Base-by-base conservation (phyloP, 2,113 vertebrate species). In the Ailurus styani region DNA sequence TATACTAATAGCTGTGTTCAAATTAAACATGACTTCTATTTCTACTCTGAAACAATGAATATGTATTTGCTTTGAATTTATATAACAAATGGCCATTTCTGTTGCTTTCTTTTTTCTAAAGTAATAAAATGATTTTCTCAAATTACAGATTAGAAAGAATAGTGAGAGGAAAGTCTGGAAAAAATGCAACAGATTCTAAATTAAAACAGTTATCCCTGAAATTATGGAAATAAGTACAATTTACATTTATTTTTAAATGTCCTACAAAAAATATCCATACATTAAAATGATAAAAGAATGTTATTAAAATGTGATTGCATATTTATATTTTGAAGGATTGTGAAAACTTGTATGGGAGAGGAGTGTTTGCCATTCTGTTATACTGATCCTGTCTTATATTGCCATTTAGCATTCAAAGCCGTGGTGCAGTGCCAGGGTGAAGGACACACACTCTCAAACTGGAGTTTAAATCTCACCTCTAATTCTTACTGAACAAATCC, bases 241-340 rank as follows among this genome's bases (percentile, higher is more conserved):
- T 40, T 88, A 60, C 45, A 68, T 70, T 90, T 84, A 57, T 37
- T 77, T 95, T 77, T 70, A 73, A 90, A 47, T 95, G 14, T 37
- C 88, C 9, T 95, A 75, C 27, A 97, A 57, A 93, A 29, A 77
- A 77, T 14, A 29, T 8, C n/a, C 14, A 55, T 52, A 21, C 1
- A 27, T 73, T 86, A 64, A n/a, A 42, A 50, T 62, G 29, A 52
- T 77, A 60, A 68, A 79, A 88, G 1, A 78, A 66, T 27, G 13
- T 17, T 86, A 45, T 50, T 37, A 31, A 7, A 34, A 68, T 66
- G 8, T 68, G 13, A 70, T 25, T 95, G 4, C 5, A 83, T 92
- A 90, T 62, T 86, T 87, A 64, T 45, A 72, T 68, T 85, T 6
- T 64, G 62, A 68, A 82, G 21, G 17, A 70, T 21, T 85, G 0